A percentile compares a stretch with the other conserved stretches of the same genome.
Conservation (phyloP, 2,797 vertebrate species). For the Callimico goeldii region DNA sequence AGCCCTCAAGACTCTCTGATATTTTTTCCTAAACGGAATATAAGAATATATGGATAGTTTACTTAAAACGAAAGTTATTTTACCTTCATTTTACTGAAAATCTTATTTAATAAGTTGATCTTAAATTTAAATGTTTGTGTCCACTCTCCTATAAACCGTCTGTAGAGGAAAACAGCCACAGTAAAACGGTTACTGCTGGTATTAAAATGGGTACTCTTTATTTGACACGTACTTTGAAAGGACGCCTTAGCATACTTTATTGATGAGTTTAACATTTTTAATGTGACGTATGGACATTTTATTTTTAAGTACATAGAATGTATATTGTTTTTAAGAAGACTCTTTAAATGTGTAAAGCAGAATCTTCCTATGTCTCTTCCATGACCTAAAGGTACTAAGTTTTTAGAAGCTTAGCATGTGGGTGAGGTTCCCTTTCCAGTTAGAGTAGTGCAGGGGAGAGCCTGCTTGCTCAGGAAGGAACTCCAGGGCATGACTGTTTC, state of each 20-base stretch:
- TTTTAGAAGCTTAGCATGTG: not conserved
- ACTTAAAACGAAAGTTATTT: not conserved
- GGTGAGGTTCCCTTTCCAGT: not conserved
- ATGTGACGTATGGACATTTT: not conserved
- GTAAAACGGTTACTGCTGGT: not conserved
- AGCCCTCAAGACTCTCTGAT: not conserved
- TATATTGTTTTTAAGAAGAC: not conserved
- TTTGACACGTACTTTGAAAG: not conserved
- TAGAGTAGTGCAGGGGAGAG: too few species aligned
- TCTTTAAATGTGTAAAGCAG: not conserved
- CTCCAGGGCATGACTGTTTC: fast-evolving
- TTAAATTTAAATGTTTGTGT: conserved; percentile 10
- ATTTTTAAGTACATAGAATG: not conserved
- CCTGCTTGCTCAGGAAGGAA: not conserved
- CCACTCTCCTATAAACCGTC: not conserved
- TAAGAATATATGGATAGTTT: not conserved
- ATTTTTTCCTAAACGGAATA: not conserved
- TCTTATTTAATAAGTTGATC: not conserved
- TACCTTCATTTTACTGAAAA: conserved; percentile 22
- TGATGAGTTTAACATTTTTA: not conserved
- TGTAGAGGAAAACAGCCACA: not conserved
- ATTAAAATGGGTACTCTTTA: not conserved
- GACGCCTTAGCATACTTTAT: not conserved
- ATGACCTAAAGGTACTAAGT: not conserved
- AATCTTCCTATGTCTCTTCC: not conserved